These are phyloP conservation scores for Dasypogon diadema DNA, from an alignment of 2,888 invertebrate genomes.

Conservation along the genomic window DNA sequence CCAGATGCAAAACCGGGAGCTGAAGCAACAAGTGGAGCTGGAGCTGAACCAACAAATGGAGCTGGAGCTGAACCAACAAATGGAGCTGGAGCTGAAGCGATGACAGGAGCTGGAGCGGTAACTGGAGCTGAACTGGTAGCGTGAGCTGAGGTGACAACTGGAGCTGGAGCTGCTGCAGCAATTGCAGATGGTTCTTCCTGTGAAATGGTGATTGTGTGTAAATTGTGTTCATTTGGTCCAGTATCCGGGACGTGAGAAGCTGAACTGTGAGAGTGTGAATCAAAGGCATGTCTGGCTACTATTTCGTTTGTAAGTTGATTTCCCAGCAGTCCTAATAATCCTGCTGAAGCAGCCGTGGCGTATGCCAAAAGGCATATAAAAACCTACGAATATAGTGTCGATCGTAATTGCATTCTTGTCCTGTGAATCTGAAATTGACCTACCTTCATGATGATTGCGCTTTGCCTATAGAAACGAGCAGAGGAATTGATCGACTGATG, in stretches of 20 bases:
- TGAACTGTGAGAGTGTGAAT: not conserved
- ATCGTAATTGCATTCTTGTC: not conserved
- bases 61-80: not conserved
- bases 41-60: not conserved
- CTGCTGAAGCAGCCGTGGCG: not conserved
- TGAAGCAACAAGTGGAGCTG: not conserved
- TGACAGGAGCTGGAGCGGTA: not conserved
- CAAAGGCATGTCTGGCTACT: not conserved
- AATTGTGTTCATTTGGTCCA: conserved; percentile 34
- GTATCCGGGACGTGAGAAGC: not conserved
- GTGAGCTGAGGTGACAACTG: not conserved
- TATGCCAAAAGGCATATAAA: conserved; percentile 33
- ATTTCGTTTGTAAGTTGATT: conserved; percentile 24
- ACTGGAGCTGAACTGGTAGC: not conserved
- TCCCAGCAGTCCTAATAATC: conserved; percentile 14
- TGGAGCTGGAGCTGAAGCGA: not conserved
- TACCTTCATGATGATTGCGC: conserved; percentile 37
- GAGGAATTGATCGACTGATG: conserved; percentile 39
- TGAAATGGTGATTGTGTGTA: conserved; percentile 25
- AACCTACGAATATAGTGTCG: conserved; percentile 2
- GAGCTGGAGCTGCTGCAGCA: not conserved
- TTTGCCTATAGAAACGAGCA: conserved; percentile 11
- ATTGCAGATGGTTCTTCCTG: not conserved
- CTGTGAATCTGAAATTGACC: conserved; percentile 1
- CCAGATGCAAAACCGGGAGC: no score